These are phyloP conservation scores for Pinna nobilis DNA, from an alignment of 1,140 invertebrate species.

Conservation along the genomic window DNA sequence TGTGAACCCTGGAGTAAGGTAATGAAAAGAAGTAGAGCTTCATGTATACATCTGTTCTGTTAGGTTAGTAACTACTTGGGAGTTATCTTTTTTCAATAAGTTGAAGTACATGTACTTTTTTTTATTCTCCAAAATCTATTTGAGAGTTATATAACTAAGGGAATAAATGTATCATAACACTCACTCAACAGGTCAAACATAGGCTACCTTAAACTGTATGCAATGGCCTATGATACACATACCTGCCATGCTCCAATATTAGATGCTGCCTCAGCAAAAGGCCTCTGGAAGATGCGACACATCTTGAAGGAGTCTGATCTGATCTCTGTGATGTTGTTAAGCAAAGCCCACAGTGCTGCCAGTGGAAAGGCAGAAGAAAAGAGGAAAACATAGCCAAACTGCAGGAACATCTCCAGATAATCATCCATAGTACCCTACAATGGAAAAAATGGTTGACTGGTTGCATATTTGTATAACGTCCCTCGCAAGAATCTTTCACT, in stretches of 20 bases:
- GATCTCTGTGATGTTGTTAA: conserved; percentile 97
- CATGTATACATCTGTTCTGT: too few relatives aligned
- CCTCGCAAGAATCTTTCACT: neutral
- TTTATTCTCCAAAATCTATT: too few relatives aligned
- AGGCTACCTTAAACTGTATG: too few relatives aligned
- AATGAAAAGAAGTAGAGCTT: too few relatives aligned
- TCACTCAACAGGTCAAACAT: too few relatives aligned
- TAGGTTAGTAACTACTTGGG: too few relatives aligned
- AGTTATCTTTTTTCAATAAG: too few relatives aligned
- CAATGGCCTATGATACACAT: neutral
- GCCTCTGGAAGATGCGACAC: conserved; percentile 93
- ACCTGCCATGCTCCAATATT: conserved; percentile 98
- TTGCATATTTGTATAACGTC: neutral
- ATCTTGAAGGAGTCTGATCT: conserved; percentile 97
- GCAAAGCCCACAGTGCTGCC: conserved; percentile 92
- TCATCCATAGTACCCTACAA: conserved; percentile 94
- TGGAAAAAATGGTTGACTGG: neutral
- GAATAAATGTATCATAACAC: too few relatives aligned
- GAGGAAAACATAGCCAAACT: conserved; percentile 87
- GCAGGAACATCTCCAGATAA: conserved; percentile 97
- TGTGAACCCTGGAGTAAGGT: too few relatives aligned
- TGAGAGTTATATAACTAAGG: too few relatives aligned
- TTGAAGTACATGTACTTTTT: too few relatives aligned
- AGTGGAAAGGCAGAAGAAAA: conserved; percentile 97
- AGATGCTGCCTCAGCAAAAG: conserved; percentile 90